These are phyloP conservation scores for Pardosa pseudoannulata DNA, from an alignment of 2,888 invertebrate genomes.

Conservation along the genomic window DNA sequence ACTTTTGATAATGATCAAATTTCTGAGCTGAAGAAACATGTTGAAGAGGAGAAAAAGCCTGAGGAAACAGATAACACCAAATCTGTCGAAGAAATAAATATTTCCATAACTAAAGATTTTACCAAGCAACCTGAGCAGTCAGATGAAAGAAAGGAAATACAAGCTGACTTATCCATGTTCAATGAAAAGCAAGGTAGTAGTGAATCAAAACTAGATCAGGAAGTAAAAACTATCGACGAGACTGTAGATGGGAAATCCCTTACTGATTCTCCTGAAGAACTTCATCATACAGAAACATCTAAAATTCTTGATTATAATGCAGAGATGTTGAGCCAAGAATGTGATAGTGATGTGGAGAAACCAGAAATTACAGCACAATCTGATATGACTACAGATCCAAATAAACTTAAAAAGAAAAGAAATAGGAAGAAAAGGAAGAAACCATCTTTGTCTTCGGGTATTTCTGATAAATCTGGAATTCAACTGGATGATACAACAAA, in stretches of 20 bases:
- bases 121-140: too few species aligned
- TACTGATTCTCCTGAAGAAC: too few species aligned
- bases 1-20: not conserved
- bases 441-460: not conserved
- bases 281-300: not conserved
- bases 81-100: too few species aligned
- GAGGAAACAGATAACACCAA: not conserved
- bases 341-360: not conserved
- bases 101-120: too few species aligned
- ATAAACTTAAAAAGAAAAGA: not conserved
- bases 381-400: not conserved
- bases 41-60: not conserved
- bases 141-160: not conserved
- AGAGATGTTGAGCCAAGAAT: not conserved
- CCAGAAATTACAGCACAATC: too few species aligned
- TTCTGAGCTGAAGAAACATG: not conserved
- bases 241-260: too few species aligned
- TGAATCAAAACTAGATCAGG: not conserved
- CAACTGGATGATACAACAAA: too few species aligned
- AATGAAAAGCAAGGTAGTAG: not conserved
- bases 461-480: too few species aligned
- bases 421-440: not conserved
- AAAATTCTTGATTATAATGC: not conserved
- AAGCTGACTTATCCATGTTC: not conserved
- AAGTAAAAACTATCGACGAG: not conserved